Percentiles rank a stretch among this genome's conserved stretches.
These are phyloP conservation scores for Hippoglossus hippoglossus DNA, from an alignment of 2,797 vertebrate genomes.

Conservation along the genomic window DNA sequence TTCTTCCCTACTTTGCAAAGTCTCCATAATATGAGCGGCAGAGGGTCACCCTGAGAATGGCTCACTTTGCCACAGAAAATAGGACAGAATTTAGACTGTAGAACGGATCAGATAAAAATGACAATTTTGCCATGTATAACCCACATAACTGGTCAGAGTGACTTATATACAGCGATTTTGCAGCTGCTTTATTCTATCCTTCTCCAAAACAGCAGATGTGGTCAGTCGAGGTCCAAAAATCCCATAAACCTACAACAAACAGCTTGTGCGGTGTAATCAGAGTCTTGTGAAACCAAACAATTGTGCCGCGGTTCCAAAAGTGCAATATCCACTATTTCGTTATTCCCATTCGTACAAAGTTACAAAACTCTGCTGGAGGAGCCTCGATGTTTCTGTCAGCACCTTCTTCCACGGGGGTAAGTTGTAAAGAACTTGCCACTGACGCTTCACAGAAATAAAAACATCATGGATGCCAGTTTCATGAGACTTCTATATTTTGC, in stretches of 20 bases:
- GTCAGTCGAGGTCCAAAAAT: conserved; percentile 15
- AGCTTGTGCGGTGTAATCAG: conserved; percentile 16
- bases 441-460: neutral
- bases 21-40: conserved; percentile 47
- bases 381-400: neutral
- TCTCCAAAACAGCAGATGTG: conserved; percentile 37
- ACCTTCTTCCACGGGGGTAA: neutral
- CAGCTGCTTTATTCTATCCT: conserved; percentile 13
- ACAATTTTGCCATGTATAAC: neutral
- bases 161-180: conserved; percentile 12
- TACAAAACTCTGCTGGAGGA: neutral
- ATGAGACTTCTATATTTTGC: neutral
- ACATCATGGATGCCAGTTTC: neutral
- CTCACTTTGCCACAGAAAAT: neutral
- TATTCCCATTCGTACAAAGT: conserved; percentile 6
- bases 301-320: conserved; percentile 5
- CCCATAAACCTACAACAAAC: conserved; percentile 16
- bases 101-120: neutral
- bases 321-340: conserved; percentile 23
- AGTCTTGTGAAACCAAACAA: conserved; percentile 31
- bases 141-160: neutral
- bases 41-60: conserved; percentile 44
- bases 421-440: too few relatives aligned
- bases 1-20: conserved; percentile 53
- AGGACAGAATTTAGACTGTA: neutral